Conservation (phyloP, 1,140 invertebrate genomes). For the Conopomorpha cramerella region DNA sequence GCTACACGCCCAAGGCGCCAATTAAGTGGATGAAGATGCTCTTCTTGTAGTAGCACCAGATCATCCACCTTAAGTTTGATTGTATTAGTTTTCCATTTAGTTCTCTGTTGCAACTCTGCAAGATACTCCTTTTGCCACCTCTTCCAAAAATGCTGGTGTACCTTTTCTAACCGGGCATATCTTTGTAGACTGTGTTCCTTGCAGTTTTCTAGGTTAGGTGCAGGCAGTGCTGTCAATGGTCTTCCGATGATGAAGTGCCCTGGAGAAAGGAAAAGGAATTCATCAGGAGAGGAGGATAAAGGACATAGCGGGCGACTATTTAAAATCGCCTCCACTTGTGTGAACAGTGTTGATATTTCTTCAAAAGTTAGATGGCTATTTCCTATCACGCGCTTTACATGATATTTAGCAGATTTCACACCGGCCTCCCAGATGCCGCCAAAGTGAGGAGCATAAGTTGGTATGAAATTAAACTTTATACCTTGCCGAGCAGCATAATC, state of each 20-base stretch:
- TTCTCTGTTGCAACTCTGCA: conserved; percentile 8
- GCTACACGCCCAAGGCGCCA: conserved; percentile 16
- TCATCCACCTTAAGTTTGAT: too few relatives aligned
- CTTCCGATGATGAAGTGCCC: conserved; percentile 24
- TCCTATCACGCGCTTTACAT: conserved; percentile 15
- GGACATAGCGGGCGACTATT: conserved; percentile 41
- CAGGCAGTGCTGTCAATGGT: conserved; percentile 9
- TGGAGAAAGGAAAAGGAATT: conserved; percentile 21
- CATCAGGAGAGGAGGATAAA: conserved; percentile 21
- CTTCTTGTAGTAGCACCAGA: conserved; percentile 2
- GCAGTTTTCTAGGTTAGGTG: conserved; percentile 2
- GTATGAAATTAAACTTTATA: conserved; percentile 17
- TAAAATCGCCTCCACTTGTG: conserved; percentile 24
- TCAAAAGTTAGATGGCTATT: conserved; percentile 19
- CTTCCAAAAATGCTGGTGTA: conserved; percentile 14
- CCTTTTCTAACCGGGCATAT: conserved; percentile 6
- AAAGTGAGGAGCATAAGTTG: conserved; percentile 19
- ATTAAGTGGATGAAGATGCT: conserved; percentile 10
- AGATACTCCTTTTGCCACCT: conserved; percentile 11
- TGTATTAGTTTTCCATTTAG: conserved; percentile 8
- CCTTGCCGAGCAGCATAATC: conserved; percentile 9
- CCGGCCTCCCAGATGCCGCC: conserved; percentile 21
- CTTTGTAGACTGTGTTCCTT: conserved; percentile 3
- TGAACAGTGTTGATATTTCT: conserved; percentile 22
- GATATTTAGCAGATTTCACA: conserved; percentile 16